Evolutionary conservation across 2,113 vertebrate genomes (phyloP).

Genomic region (Sphyrna mokarran): DNA sequence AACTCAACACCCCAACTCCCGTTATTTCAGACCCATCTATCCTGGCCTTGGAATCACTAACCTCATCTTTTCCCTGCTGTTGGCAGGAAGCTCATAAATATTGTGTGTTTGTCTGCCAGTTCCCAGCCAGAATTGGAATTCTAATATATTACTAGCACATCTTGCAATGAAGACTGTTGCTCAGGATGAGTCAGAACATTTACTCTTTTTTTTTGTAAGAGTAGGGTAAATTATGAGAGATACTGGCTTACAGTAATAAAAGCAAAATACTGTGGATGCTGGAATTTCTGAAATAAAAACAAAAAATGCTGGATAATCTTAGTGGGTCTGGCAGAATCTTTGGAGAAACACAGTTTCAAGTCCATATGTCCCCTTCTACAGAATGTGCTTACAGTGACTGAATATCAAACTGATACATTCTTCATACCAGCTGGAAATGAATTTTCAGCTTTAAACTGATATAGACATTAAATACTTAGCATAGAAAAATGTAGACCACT

Average conservation of each 20-base stretch:
- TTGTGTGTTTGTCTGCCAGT: neutral
- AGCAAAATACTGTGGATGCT: too few relatives aligned
- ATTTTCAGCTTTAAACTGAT: neutral
- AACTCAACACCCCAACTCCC: neutral
- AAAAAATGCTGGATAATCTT: too few relatives aligned
- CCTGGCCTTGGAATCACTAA: neutral
- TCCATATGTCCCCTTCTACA: too few relatives aligned
- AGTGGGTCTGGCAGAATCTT: too few relatives aligned
- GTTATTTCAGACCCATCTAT: too few relatives aligned
- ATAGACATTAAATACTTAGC: neutral
- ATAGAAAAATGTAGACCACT: neutral
- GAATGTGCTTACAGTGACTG: neutral
- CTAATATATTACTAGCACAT: neutral
- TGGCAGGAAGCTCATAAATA: neutral
- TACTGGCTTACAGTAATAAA: neutral
- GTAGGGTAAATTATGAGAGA: neutral
- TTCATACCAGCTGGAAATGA: neutral
- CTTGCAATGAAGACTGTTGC: neutral
- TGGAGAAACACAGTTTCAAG: too few relatives aligned
- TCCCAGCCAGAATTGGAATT: neutral
- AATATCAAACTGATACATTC: neutral
- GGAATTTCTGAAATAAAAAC: too few relatives aligned
- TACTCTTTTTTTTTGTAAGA: neutral
- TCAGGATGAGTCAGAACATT: neutral
- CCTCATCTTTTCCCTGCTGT: neutral